A percentile compares a stretch with the other conserved stretches of the same genome.
Evolutionary conservation across 2,113 vertebrate genomes (phyloP).

Genomic region (pig (Sus scrofa)): DNA sequence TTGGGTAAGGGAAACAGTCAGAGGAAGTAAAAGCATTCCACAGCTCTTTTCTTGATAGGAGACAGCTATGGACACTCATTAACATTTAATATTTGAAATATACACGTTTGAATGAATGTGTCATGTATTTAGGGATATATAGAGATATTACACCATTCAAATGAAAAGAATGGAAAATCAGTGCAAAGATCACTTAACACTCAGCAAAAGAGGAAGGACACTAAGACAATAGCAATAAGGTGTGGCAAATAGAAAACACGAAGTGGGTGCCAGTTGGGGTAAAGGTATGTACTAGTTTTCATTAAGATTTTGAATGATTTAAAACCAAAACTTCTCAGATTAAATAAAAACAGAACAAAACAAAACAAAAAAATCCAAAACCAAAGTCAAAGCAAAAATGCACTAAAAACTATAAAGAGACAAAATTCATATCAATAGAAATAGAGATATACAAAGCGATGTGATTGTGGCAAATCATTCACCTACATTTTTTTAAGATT

Average conservation of each 20-base stretch:
- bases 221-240: background rate
- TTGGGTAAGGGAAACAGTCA: background rate
- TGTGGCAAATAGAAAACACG: background rate
- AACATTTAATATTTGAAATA: constrained; percentile 48
- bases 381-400: background rate
- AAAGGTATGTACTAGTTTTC: background rate
- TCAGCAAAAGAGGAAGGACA: background rate
- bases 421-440: background rate
- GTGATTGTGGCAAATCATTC: background rate
- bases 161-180: background rate
- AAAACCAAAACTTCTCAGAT: background rate
- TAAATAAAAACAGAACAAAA: background rate
- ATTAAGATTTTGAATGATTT: background rate
- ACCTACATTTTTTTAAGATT: background rate
- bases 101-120: background rate
- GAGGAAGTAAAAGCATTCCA: background rate
- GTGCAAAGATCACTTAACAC: background rate
- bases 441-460: background rate
- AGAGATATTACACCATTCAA: background rate
- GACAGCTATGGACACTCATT: background rate
- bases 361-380: background rate
- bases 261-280: background rate
- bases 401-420: background rate
- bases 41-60: background rate
- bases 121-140: background rate